Base-by-base conservation (phyloP, 2,888 invertebrate genomes). In the Conistra vaccinii region DNA sequence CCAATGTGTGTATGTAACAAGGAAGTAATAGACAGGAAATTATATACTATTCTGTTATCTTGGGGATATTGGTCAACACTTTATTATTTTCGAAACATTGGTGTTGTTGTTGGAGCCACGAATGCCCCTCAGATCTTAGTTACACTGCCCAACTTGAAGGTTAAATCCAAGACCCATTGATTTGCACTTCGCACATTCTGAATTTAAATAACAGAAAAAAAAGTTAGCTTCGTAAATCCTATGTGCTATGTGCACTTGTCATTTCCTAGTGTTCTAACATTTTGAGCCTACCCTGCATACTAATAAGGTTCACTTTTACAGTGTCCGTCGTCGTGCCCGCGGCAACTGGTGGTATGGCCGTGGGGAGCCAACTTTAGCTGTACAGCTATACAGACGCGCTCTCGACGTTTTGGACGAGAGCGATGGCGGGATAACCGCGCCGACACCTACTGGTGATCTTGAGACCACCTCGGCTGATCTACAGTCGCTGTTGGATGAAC, bases 321-420 rank as follows among this genome's bases (percentile, higher is more conserved):
- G 96, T 0, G 89, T 90, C 1, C 94, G 96, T 10, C 95, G 96
- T 91, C 97, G 98, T 79, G 98, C 98, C 88, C 97, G 98, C 73
- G 99, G 99, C 10, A 99, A 99, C 93, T 98, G 98, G 97, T 98
- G 98, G 98, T 99, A 98, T 92, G 97, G 97, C 35, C 97, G 99
- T 66, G 97, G 97, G 39, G 99, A 99, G 90, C 97, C 97, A 71
- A 97, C 97, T 51, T 96, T 98, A 35, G 98, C 99, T 1, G 98
- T 99, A 74, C 98, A 98, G 89, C 97, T 98, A 87, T 99, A 99
- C 93, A 97, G 98, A 87, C 97, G 98, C 81, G 98, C 99, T 0
- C 93, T 99, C 23, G 98, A 98, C 90, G 98, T 97, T 89, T 95
- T 99, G 61, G 98, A 98, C 89, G 98, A 98, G 88, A 97, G 97